Percentiles rank a stretch among this genome's conserved stretches.
These are phyloP conservation scores for Sardinella longiceps DNA, from an alignment of 2,797 vertebrate genomes.

Conservation along the genomic window DNA sequence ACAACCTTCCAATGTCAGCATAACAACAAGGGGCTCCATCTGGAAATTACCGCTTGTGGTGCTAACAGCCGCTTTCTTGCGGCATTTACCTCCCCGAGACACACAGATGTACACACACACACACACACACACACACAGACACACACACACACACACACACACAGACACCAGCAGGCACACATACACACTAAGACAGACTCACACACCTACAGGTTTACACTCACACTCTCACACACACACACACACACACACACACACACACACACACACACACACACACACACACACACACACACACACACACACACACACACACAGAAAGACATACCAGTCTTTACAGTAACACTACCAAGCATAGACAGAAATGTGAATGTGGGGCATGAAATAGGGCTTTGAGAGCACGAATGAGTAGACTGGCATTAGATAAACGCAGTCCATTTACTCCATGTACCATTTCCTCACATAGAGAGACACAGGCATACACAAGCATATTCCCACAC, in stretches of 20 bases:
- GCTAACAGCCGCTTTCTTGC: conserved; percentile 19
- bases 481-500: background rate
- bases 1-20: conserved; percentile 34
- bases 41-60: conserved; percentile 19
- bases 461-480: background rate
- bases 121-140: background rate
- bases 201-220: conserved; percentile 24
- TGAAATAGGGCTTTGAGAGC: no score
- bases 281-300: background rate
- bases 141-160: background rate
- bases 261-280: conserved; percentile 10
- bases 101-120: background rate
- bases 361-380: no score
- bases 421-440: no score
- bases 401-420: no score
- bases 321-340: no score
- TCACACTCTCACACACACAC: background rate
- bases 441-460: background rate
- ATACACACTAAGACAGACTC: background rate
- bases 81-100: background rate
- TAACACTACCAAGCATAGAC: no score
- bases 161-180: background rate
- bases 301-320: background rate
- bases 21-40: conserved; percentile 29
- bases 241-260: background rate